Base-by-base conservation (phyloP, 2,888 invertebrate genomes). In the Oscheius sp. region DNA sequence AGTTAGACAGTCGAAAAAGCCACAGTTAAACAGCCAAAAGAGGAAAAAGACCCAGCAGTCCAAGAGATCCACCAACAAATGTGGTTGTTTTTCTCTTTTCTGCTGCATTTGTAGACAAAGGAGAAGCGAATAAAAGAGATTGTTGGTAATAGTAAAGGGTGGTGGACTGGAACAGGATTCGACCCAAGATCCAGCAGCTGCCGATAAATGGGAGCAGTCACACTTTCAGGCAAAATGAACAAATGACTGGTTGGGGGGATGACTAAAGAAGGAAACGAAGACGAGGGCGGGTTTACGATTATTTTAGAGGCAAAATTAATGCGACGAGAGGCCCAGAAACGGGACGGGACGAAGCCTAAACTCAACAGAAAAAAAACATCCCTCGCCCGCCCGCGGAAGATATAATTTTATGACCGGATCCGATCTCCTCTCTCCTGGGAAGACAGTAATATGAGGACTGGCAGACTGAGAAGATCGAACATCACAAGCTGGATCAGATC, bases 241-340 rank as follows among this genome's bases (percentile, higher is more conserved):
- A 63, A 66, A 66, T 66, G 49, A 66, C 52, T 52, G 66, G 61
- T 61, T 61, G 18, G 5, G 5, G 25, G 41, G 64, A 25, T 29
- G 66, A 35, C n/a, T 25, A 49, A 49, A 49, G 49, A 13, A 3
- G 49, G 53, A 68, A 52, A 7, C 25, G 43, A 35, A 13, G 18
- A 7, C 35, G 5, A 29, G 27, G 59, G 45, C 23, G 63, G 61
- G 61, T 71, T 71, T 71, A 71, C 71, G 71, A 71, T 71, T 61
- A 71, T 71, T 71, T 71, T 71, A 71, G 55, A 71, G 55, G 71
- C 52, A 71, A 71, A 61, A 71, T 71, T 71, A 71, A 71, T 71
- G 71, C 71, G 71, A 71, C 66, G 66, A 66, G 18, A 45, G 45
- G 52, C 29, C 25, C 35, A 29, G 63, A 46, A 53, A 18, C 35